Conservation (phyloP, 2,797 vertebrate genomes). For the Neolamprologus multifasciatus region DNA sequence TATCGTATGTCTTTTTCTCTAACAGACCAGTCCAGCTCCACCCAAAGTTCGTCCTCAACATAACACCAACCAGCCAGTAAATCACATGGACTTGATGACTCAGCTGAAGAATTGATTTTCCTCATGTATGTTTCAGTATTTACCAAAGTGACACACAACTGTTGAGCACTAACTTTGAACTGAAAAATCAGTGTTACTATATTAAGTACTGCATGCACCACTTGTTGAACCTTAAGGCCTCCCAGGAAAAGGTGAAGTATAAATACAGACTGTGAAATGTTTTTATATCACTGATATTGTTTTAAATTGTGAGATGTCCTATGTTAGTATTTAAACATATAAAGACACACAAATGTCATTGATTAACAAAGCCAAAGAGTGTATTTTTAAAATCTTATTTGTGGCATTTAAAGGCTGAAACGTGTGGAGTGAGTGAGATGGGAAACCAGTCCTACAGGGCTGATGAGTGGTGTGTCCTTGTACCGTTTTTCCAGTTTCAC, state of each 20-base stretch:
- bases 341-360: not conserved
- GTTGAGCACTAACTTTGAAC: not conserved
- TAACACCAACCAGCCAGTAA: not conserved
- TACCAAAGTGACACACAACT: not conserved
- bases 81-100: not conserved
- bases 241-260: not conserved
- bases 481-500: constrained; percentile 68
- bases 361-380: not conserved
- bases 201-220: not conserved
- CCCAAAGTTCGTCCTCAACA: not conserved
- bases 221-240: not conserved
- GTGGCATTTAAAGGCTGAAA: not conserved
- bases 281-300: not conserved
- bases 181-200: not conserved
- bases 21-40: constrained; percentile 34
- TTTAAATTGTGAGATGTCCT: not conserved
- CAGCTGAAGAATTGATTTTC: not conserved
- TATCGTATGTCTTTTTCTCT: not conserved
- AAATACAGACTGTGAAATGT: not conserved
- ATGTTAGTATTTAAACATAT: not conserved
- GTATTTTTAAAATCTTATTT: not conserved
- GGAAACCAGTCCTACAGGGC: constrained; percentile 69
- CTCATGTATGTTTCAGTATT: not conserved
- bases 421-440: constrained; percentile 25
- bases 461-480: constrained; percentile 10